Base-by-base conservation (phyloP, 2,113 vertebrate genomes). In the Phyllostomus hastatus region DNA sequence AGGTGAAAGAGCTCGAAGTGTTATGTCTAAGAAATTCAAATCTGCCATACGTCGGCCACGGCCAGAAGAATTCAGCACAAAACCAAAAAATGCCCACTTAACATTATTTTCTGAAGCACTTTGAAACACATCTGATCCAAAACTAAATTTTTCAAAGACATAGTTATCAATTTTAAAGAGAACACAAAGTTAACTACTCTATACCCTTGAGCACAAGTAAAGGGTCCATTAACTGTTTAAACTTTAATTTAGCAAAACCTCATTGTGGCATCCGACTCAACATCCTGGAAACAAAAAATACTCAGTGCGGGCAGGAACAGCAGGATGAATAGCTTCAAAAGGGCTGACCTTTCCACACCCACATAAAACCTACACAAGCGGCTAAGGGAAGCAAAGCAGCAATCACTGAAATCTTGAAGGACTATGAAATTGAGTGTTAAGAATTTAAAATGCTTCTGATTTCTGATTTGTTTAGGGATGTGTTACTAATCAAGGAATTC, bases 201-300 rank as follows among this genome's bases (percentile, higher is more conserved):
- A 52, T 35, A 82, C 91, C n/a, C 70, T 67, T 85, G 64, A 94
- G 41, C 41, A 82, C 48, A 93, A 88, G 69, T 91, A 88, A 95
- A 90, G 2, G 0, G 31, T 48, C 31, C 16, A 82, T 85, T 70
- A 72, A 90, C 59, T 59, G 31, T 2, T 69, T 15, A 86, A 88
- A 92, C 15, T 57, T 41, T 69, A 83, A 92, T 50, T 92, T 46
- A 80, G 38, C 81, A 88, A 93, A 91, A 81, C 31, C 33, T 94
- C 69, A 90, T 66, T 41, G 28, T 66, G 31, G 33, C 11, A 76
- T 80, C 16, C 4, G 73, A 31, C 20, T 81, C 15, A 86, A 54
- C 16, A 83, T 79, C 3, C 72, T 64, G 11, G 26, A 81, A 84
- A 67, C 20, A 76, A 76, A 92, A 88, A 73, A 76, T 20, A 57